Percentiles rank a stretch among this genome's conserved stretches.
phyloP scores from a whole-genome alignment of 2,888 invertebrate species.

The Coronaproctus castanopsis region DNA sequence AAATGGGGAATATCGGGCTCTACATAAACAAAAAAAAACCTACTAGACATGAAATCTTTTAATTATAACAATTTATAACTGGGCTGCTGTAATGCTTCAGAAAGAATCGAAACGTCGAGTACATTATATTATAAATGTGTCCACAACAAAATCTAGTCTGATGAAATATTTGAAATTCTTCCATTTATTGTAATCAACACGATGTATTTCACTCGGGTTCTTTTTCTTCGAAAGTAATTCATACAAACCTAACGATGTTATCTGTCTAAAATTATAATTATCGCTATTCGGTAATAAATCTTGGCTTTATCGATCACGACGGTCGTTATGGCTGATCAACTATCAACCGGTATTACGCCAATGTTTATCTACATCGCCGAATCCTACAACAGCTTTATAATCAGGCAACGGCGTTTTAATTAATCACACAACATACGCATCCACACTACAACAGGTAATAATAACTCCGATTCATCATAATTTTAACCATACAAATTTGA shows the following conservation, averaged over 20 bases:
- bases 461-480: background rate
- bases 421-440: background rate
- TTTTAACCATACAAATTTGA: background rate
- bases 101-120: too few relatives aligned
- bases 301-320: background rate
- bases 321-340: background rate
- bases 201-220: too few relatives aligned
- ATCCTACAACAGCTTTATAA: background rate
- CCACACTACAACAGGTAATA: background rate
- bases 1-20: too few relatives aligned
- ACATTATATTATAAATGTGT: too few relatives aligned
- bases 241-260: background rate
- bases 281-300: background rate
- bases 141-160: too few relatives aligned
- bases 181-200: too few relatives aligned
- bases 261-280: background rate
- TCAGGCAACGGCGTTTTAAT: background rate
- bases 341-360: background rate
- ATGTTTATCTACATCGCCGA: background rate
- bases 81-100: too few relatives aligned
- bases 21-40: too few relatives aligned
- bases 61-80: too few relatives aligned
- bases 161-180: too few relatives aligned
- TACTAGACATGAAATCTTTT: too few relatives aligned
- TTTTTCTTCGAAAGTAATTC: too few relatives aligned